phyloP scores from a whole-genome alignment of 2,113 vertebrate genomes.

The Shinisaurus crocodilurus region DNA sequence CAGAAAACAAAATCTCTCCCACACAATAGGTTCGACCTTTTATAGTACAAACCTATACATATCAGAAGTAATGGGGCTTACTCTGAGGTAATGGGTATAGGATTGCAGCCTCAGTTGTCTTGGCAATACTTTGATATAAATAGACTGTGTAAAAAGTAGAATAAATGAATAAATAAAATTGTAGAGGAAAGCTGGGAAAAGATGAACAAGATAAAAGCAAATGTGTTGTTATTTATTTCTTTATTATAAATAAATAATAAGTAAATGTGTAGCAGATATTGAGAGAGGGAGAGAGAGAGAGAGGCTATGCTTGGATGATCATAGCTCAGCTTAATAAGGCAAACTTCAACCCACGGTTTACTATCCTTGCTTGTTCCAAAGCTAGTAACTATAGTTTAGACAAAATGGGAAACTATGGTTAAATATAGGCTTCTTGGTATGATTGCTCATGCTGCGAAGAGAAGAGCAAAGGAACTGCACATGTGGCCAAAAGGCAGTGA shows the following conservation, averaged over 20 bases:
- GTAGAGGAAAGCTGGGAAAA: not conserved
- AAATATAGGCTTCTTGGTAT: not conserved
- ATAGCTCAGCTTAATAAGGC: not conserved
- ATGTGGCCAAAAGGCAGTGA: not conserved
- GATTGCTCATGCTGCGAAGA: not conserved
- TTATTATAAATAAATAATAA: no score
- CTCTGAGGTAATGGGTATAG: not conserved
- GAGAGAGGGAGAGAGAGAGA: no score
- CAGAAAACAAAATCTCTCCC: not conserved
- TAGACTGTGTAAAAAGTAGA: no score
- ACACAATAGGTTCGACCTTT: not conserved
- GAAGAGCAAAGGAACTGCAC: not conserved
- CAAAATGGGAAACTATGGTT: not conserved
- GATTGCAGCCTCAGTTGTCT: not conserved
- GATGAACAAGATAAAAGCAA: not conserved
- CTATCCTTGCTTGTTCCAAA: not conserved
- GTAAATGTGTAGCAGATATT: not conserved
- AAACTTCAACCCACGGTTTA: no score
- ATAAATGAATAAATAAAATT: no score
- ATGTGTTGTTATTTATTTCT: no score
- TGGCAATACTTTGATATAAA: not conserved
- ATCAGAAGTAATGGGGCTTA: not conserved
- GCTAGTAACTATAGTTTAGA: not conserved
- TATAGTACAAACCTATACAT: not conserved
- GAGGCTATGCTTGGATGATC: not conserved